A percentile compares a stretch with the other conserved stretches of the same genome.
Conservation (phyloP, 1,140 invertebrate species). For the Bombus terrestris region DNA sequence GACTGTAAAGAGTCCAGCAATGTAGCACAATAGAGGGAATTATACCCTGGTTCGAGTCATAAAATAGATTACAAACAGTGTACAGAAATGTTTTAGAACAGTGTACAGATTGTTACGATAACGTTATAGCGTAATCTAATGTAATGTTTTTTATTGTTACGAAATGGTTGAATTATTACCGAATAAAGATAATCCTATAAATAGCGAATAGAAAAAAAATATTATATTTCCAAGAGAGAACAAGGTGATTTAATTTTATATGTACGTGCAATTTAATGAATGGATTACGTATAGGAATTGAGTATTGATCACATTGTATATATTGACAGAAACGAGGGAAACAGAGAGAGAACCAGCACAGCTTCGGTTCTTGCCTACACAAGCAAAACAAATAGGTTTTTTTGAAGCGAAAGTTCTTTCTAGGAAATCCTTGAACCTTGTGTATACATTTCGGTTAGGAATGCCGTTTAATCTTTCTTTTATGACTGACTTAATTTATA, state of each 20-base stretch:
- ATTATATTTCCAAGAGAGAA: background rate
- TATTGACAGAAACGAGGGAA: background rate
- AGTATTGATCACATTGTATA: slow-evolving; percentile 11
- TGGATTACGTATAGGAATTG: background rate
- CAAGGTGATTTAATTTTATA: background rate
- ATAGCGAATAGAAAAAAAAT: no score
- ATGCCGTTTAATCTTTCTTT: background rate
- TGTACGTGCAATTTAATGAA: background rate
- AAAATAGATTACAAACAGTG: slow-evolving; percentile 16
- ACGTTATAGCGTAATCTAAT: background rate
- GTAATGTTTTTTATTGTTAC: background rate
- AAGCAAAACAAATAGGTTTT: background rate
- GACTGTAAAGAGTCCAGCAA: slow-evolving; percentile 1
- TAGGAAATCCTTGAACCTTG: background rate
- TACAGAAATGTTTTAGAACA: slow-evolving; percentile 25
- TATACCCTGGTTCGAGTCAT: background rate
- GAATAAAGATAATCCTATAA: background rate
- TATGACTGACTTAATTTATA: background rate
- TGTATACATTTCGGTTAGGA: background rate
- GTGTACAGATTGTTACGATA: slow-evolving; percentile 9
- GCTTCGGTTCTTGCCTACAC: background rate
- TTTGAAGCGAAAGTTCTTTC: background rate
- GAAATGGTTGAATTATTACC: background rate
- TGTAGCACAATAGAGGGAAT: background rate
- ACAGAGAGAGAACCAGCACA: background rate